Percentiles rank a stretch among this genome's conserved stretches.
Conservation (phyloP, 2,797 vertebrate species). For the Falco concolor region DNA sequence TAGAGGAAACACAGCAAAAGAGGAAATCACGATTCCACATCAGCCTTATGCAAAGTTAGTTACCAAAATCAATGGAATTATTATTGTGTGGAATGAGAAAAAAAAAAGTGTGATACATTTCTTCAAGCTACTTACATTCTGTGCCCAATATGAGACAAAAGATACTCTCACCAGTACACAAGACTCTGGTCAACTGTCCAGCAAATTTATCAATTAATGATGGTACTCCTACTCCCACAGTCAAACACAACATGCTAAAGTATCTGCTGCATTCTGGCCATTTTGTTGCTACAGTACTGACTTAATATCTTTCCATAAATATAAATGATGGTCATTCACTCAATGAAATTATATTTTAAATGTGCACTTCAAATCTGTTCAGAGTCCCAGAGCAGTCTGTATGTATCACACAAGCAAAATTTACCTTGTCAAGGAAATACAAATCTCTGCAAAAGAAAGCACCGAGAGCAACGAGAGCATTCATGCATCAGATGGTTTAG, state of each 20-base stretch:
- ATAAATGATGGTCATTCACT: not conserved
- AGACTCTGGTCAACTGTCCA: not conserved
- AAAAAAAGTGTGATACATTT: not conserved
- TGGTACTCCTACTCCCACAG: not conserved
- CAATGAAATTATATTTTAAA: not conserved
- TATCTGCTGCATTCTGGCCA: not conserved
- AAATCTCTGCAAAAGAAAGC: not conserved
- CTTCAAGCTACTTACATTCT: not conserved
- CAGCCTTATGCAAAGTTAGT: constrained; percentile 1
- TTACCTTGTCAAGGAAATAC: not conserved
- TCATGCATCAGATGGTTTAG: rapidly evolving
- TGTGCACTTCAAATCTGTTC: not conserved
- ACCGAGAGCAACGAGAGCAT: not conserved
- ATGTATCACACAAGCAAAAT: not conserved
- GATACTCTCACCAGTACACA: not conserved
- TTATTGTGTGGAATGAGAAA: not conserved
- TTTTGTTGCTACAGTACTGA: not conserved
- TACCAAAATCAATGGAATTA: not conserved
- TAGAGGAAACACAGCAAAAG: not conserved
- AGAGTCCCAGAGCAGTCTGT: not conserved
- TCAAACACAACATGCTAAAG: not conserved
- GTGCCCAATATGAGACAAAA: not conserved
- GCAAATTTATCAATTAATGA: not conserved
- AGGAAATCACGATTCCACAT: not conserved
- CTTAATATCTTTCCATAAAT: not conserved